Base-by-base conservation (phyloP, 2,888 invertebrate species). In the Bombylius major region DNA sequence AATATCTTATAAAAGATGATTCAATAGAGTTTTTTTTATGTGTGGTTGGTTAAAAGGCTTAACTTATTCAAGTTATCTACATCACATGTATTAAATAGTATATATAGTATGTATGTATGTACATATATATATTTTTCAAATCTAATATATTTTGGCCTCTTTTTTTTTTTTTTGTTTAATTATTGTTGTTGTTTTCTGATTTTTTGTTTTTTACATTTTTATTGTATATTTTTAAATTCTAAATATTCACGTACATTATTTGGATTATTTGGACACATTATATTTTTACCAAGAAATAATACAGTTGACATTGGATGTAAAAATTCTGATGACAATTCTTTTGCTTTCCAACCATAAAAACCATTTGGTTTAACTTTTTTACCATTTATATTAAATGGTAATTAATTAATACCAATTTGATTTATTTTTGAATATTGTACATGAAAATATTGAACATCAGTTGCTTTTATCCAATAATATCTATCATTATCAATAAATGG, bases 401-500 rank as follows among this genome's bases (percentile, higher is more conserved):
- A 80, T 53, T 94, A 78, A 67, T 88, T 88, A 4, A 89, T 83
- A 65, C 86, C 84, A 47, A 89, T 77, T 62, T 83, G 82, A 70
- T 89, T 89, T 3, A 78, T 75, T 66, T 82, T 82, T 60, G 88
- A 89, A 69, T 84, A 94, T 58, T 92, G 89, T 9, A 94, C 89
- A 47, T 89, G 78, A 70, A 84, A 91, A 73, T 91, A 93, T 64
- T 90, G 89, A 0, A 91, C 91, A 65, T 89, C 90, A 0, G 86
- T 86, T 0, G 90, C 92, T 62, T 89, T 86, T 67, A 94, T 91
- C 94, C 94, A 94, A 5, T 91, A 82, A 71, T 84, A 94, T 0
- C 92, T 92, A 61, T 88, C 82, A 3, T 82, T 79, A 69, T 94
- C 93, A 7, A 84, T 80, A 7, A 85, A 82, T 0, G 84, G 80